phyloP scores from a whole-genome alignment of 2,797 vertebrate genomes.

The Vireo griseus region DNA sequence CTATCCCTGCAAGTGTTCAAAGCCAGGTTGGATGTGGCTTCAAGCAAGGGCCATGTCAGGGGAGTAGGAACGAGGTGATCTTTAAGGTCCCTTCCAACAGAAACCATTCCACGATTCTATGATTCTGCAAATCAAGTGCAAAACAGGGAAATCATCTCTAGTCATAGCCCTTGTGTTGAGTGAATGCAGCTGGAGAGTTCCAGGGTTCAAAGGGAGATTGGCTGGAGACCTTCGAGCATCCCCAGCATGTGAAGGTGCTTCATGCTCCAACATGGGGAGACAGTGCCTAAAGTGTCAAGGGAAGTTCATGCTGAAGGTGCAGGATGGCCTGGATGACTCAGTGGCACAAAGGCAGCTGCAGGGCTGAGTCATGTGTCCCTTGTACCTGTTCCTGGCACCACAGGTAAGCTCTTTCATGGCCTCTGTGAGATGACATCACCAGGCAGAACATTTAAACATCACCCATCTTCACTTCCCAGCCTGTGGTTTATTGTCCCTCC shows the following conservation, averaged over 20 bases:
- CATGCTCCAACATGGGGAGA: background rate
- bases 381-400: background rate
- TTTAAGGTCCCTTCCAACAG: background rate
- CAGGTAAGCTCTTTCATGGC: background rate
- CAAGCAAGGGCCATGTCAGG: background rate
- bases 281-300: background rate
- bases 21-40: background rate
- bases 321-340: background rate
- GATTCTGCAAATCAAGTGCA: background rate
- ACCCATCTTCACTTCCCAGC: background rate
- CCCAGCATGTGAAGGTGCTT: background rate
- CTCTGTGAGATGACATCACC: rapidly evolving
- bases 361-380: background rate
- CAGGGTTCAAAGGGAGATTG: rapidly evolving
- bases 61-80: background rate
- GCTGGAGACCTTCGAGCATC: background rate
- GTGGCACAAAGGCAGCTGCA: background rate
- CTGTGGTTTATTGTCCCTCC: background rate
- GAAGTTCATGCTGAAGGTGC: background rate
- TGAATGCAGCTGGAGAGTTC: background rate
- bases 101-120: background rate
- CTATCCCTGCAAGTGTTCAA: background rate
- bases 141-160: background rate
- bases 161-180: background rate
- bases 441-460: background rate